Base-by-base conservation (phyloP, 2,113 vertebrate genomes). In the Oreochromis spilurus region DNA sequence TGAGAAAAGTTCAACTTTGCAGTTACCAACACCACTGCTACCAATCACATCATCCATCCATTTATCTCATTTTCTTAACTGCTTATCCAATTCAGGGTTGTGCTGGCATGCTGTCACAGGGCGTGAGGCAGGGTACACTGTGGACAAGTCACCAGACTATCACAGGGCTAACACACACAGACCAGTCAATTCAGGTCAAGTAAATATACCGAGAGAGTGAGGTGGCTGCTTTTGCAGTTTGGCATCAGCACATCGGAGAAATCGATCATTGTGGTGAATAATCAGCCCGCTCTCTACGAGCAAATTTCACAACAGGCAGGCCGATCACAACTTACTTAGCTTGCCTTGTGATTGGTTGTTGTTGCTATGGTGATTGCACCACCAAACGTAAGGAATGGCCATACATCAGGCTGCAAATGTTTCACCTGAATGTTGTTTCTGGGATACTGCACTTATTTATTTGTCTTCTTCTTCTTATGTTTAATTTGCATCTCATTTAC, bases 141-240 rank as follows among this genome's bases (percentile, higher is more conserved):
- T 50, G 70, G 43, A 72, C 8, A 45, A 26, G 67, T 26, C 38
- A 17, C 13, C 67, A 26, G 40, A 14, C 40, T 10, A 3, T 72
- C 38, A 72, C 40, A 45, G 40, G 21, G 40, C 40, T 7, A 19
- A 75, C 40, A 5, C 40, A 75, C 40, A 29, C 14, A 48, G 43
- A 29, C 70, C 26, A 48, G 24, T 75, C 43, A 29, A 48, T 50
- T 75, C 43, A 45, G 67, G 38, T 45, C 67, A 72, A 10, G 67
- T 10, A 45, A 43, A 17, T 45, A 45, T 24, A 24, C 65, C 2
- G 12, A 1, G 65, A 10, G 5, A 0, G 67, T 4, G 40, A 45
- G 40, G 40, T 17, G 40, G 21, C 40, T 2, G 24, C 14, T 29
- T 75, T 75, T 48, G 67, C 14, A 0, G 40, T 75, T 75, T 11